Percentiles rank a stretch among this genome's conserved stretches.
phyloP scores from a whole-genome alignment of 2,888 invertebrate genomes.

The Ferrisia virgata region DNA sequence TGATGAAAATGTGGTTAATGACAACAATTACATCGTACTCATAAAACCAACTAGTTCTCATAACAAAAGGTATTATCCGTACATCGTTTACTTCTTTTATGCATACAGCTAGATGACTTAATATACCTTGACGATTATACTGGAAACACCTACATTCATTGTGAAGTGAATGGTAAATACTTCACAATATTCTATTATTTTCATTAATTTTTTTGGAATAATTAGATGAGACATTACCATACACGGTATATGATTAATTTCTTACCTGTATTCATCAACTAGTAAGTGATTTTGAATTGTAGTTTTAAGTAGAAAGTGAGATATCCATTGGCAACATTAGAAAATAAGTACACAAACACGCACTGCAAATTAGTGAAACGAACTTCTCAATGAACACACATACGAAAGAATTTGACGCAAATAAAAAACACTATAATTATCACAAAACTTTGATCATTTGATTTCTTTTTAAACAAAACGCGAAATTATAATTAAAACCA shows the following conservation, averaged over 20 bases:
- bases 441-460: conserved; percentile 12
- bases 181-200: background rate
- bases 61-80: background rate
- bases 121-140: background rate
- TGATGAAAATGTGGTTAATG: background rate
- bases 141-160: background rate
- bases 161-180: background rate
- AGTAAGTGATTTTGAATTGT: background rate
- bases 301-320: background rate
- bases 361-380: background rate
- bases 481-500: background rate
- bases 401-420: background rate
- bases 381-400: background rate
- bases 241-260: no score
- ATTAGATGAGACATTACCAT: no score
- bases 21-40: background rate
- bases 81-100: background rate
- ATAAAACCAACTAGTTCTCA: background rate
- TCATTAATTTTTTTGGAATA: no score
- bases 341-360: background rate
- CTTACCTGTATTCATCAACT: conserved; percentile 16
- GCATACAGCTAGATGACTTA: background rate
- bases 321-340: background rate
- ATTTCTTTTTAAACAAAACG: background rate
- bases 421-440: background rate